Evolutionary conservation across 2,113 vertebrate genomes (phyloP).

Genomic region (Vicugna pacos): DNA sequence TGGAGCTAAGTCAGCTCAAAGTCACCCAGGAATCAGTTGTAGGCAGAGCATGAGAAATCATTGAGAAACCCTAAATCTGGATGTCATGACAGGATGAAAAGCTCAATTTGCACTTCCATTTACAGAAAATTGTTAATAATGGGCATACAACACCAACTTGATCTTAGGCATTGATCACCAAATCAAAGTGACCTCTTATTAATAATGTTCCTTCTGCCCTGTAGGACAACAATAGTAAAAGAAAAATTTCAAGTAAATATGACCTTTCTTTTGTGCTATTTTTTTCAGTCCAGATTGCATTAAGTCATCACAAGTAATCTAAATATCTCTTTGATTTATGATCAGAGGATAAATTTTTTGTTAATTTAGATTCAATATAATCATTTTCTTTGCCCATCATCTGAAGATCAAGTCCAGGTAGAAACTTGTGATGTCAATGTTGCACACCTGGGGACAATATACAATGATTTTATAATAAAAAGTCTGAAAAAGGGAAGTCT

Average conservation of each 20-base stretch:
- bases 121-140: not conserved
- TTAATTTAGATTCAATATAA: not conserved
- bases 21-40: not conserved
- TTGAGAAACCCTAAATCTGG: not conserved
- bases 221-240: not conserved
- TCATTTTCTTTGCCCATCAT: not conserved
- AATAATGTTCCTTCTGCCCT: not conserved
- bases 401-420: not conserved
- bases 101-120: slow-evolving; percentile 24
- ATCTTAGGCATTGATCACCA: not conserved
- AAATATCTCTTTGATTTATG: not conserved
- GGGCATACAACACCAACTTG: not conserved
- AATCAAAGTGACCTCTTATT: not conserved
- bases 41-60: not conserved
- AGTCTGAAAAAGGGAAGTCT: not conserved
- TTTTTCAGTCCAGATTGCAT: not conserved
- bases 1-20: not conserved
- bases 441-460: not conserved
- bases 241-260: not conserved
- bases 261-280: not conserved
- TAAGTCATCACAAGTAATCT: not conserved
- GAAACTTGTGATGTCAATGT: not conserved
- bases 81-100: not conserved
- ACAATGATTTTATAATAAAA: not conserved
- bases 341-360: not conserved